A percentile compares a stretch with the other conserved stretches of the same genome.
Conservation (phyloP, 2,797 vertebrate genomes). For the Philypnodon macrostomus region DNA sequence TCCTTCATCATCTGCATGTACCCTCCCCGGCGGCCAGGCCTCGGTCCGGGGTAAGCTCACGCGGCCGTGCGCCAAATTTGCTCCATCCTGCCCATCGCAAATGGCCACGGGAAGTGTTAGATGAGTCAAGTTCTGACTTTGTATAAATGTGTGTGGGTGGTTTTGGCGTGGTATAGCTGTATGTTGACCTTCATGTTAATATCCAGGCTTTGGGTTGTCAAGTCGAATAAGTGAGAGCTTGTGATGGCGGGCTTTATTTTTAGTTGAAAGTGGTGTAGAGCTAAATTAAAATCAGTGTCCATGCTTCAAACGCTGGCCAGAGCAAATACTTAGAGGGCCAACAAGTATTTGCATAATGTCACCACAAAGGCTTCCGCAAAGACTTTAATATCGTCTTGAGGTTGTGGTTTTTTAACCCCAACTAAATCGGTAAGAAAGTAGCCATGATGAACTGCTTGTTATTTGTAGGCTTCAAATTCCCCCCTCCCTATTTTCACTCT, state of each 20-base stretch:
- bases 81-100: slow-evolving; percentile 2
- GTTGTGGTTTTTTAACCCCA: no score
- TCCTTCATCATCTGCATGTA: slow-evolving; percentile 32
- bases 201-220: slow-evolving; percentile 23
- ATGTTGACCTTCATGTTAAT: slow-evolving; percentile 43
- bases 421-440: no score
- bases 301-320: background rate
- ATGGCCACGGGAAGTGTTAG: slow-evolving; percentile 32
- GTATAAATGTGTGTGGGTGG: background rate
- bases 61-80: slow-evolving; percentile 33
- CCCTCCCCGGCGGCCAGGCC: slow-evolving; percentile 53
- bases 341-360: background rate
- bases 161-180: slow-evolving; percentile 23
- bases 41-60: slow-evolving; percentile 21
- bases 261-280: slow-evolving; percentile 16
- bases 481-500: background rate
- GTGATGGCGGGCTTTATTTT: slow-evolving; percentile 21
- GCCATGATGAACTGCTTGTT: background rate
- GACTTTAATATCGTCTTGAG: background rate
- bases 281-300: slow-evolving; percentile 14
- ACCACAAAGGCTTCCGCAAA: background rate
- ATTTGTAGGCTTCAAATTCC: background rate
- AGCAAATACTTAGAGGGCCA: slow-evolving; percentile 16
- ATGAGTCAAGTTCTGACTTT: slow-evolving; percentile 41
- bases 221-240: slow-evolving; percentile 13